These are phyloP conservation scores for Apodemus speciosus DNA, from an alignment of 2,113 vertebrate species.

Conservation along the genomic window DNA sequence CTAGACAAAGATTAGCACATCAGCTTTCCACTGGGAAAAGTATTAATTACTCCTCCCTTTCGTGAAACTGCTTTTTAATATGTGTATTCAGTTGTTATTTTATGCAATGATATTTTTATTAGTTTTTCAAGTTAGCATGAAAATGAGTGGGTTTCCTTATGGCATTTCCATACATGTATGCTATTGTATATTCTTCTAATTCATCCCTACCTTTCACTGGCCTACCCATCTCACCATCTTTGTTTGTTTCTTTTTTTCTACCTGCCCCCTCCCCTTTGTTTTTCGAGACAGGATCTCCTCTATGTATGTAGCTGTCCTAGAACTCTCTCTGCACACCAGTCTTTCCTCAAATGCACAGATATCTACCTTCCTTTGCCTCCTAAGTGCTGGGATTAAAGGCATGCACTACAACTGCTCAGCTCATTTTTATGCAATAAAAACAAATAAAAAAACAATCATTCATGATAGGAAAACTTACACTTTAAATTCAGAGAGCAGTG, in stretches of 20 bases:
- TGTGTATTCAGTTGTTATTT: slow-evolving; percentile 5
- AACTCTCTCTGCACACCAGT: not conserved
- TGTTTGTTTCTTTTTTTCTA: too few species aligned
- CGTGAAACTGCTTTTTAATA: not conserved
- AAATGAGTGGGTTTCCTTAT: not conserved
- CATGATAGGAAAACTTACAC: not conserved
- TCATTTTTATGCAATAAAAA: not conserved
- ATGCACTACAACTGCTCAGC: not conserved
- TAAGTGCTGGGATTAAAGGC: not conserved
- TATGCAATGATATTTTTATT: not conserved
- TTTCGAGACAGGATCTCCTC: not conserved
- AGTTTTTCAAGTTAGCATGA: not conserved
- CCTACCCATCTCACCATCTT: not conserved
- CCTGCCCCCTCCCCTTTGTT: not conserved
- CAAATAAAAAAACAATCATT: not conserved
- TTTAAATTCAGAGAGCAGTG: slow-evolving; percentile 21
- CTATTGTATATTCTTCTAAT: not conserved
- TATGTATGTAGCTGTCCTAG: not conserved
- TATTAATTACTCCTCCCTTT: not conserved
- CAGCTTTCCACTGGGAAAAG: slow-evolving; percentile 11
- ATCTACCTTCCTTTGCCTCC: not conserved
- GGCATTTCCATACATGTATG: not conserved
- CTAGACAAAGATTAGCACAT: slow-evolving; percentile 2
- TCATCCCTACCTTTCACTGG: not conserved
- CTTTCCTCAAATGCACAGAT: not conserved